Evolutionary conservation across 35 echinoderm and acorn worm genomes (phyloP).

Genomic region (Ophioderma brevispina): DNA sequence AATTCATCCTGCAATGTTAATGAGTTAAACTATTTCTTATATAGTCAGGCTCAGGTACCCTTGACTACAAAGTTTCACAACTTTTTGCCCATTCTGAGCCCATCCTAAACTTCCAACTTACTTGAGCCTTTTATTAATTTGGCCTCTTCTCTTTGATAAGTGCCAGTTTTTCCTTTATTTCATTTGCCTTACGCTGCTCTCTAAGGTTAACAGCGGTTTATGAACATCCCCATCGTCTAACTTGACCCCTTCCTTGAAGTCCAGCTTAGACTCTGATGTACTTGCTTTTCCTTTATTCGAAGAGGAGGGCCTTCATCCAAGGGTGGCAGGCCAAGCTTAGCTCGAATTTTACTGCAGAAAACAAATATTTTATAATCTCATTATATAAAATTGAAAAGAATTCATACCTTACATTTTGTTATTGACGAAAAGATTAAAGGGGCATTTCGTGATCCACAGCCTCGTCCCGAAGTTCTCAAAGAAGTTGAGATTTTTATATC

Average conservation of each 20-base stretch:
- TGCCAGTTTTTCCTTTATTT: constrained; percentile 83
- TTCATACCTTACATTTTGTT: no score
- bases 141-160: constrained; percentile 90
- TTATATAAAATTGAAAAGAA: neutral
- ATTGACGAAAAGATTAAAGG: no score
- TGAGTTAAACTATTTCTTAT: no score
- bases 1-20: no score
- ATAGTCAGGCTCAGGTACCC: no score
- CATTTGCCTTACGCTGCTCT: constrained; percentile 59
- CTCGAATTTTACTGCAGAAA: constrained; percentile 88
- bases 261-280: neutral
- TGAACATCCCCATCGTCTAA: constrained; percentile 79
- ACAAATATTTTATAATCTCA: neutral
- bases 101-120: constrained; percentile 42
- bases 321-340: constrained; percentile 88
- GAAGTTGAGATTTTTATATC: no score
- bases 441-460: no score
- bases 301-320: constrained; percentile 36
- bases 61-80: no score
- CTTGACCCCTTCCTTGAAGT: constrained; percentile 2
- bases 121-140: constrained; percentile 89
- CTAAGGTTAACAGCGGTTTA: constrained; percentile 88
- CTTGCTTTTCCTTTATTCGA: constrained; percentile 18
- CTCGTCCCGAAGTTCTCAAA: no score
- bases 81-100: no score